These are phyloP conservation scores for Myotis lucifugus DNA, from an alignment of 2,113 vertebrate genomes.

Conservation along the genomic window DNA sequence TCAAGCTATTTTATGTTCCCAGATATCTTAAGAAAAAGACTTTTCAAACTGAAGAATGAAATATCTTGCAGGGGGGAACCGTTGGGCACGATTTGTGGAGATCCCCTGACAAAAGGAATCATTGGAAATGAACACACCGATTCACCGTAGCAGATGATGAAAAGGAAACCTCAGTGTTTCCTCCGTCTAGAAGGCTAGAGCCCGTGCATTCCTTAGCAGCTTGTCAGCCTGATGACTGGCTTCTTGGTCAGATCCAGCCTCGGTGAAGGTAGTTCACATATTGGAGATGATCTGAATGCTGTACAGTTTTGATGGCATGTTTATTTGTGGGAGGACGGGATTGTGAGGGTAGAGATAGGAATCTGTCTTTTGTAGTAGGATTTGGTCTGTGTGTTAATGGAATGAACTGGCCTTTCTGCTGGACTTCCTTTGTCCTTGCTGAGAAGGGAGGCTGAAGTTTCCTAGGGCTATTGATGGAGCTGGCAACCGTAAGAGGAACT, in stretches of 20 bases:
- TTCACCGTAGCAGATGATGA: background rate
- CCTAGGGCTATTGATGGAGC: constrained; percentile 20
- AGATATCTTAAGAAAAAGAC: background rate
- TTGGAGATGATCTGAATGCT: background rate
- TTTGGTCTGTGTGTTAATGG: constrained; percentile 11
- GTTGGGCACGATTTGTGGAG: background rate
- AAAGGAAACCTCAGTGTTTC: background rate
- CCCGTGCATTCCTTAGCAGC: background rate
- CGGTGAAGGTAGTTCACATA: background rate
- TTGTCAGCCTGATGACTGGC: background rate
- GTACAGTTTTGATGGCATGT: background rate
- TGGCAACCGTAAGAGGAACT: background rate
- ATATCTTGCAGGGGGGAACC: background rate
- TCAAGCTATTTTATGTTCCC: background rate
- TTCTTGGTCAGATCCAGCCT: background rate
- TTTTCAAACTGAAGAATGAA: background rate
- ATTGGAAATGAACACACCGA: background rate
- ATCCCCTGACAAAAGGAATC: background rate
- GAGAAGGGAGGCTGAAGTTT: constrained; percentile 44
- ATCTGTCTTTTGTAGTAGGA: background rate
- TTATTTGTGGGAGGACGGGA: background rate
- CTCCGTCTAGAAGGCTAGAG: background rate
- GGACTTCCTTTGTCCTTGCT: constrained; percentile 60
- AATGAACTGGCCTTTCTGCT: background rate
- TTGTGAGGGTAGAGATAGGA: background rate